These are phyloP conservation scores for Ciconia maguari DNA, from an alignment of 2,113 vertebrate genomes.

Conservation along the genomic window DNA sequence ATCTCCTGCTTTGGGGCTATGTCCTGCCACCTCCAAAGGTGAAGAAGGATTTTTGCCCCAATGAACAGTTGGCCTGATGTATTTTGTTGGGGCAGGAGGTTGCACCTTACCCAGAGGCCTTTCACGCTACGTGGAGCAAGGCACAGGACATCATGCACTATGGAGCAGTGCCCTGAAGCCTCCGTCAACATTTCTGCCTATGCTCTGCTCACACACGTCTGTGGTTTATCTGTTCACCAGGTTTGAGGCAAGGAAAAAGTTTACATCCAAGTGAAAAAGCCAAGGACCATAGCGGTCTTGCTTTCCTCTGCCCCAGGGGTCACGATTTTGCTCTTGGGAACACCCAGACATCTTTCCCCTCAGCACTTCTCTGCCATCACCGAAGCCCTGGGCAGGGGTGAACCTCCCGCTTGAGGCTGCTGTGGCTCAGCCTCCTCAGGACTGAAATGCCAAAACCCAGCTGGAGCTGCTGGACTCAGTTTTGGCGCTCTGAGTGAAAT, in stretches of 20 bases:
- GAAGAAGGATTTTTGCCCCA: not conserved
- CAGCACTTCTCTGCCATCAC: not conserved
- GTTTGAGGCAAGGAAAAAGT: not conserved
- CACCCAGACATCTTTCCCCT: not conserved
- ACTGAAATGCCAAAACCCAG: not conserved
- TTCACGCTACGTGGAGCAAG: rapidly evolving
- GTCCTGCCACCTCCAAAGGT: not conserved
- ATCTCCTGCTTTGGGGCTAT: not conserved
- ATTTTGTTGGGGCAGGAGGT: not conserved
- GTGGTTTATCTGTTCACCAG: not conserved
- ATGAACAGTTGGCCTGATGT: not conserved
- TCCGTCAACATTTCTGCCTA: not conserved
- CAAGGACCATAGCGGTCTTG: not conserved
- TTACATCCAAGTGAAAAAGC: not conserved
- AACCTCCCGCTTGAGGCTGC: not conserved
- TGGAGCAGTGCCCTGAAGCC: not conserved
- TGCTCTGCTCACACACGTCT: not conserved
- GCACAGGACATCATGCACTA: rapidly evolving
- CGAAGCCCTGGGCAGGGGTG: not conserved
- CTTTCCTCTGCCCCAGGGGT: not conserved
- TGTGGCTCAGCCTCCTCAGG: not conserved
- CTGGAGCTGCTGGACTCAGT: not conserved
- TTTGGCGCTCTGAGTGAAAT: not conserved
- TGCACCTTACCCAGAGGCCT: not conserved
- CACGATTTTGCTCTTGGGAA: not conserved